Evolutionary conservation across 64 coral and sea anemone genomes (phyloP).

Genomic region (Exaiptasia diaphana): DNA sequence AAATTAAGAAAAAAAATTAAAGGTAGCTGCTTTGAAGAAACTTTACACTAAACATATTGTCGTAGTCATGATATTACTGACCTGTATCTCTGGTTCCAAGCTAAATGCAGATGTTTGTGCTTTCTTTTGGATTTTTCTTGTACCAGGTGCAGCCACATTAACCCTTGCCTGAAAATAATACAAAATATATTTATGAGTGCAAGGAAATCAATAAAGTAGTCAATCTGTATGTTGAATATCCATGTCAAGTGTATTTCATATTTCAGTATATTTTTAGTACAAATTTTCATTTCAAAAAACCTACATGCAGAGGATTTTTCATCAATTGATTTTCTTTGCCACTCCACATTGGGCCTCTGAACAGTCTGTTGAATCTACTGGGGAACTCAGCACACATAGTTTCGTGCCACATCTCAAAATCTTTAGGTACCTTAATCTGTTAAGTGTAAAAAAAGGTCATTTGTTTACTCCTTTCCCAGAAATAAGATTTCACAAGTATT

Average conservation of each 20-base stretch:
- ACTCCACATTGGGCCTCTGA: conserved; percentile 71
- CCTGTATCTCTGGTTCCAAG: conserved; percentile 39
- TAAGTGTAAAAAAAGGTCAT: conserved; percentile 17
- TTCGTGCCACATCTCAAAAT: conserved; percentile 48
- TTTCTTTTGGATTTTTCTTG: conserved; percentile 22
- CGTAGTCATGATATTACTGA: too few species aligned
- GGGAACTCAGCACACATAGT: conserved; percentile 68
- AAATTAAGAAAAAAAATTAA: too few species aligned
- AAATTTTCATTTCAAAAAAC: too few species aligned
- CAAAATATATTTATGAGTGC: too few species aligned
- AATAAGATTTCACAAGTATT: not conserved
- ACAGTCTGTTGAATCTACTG: conserved; percentile 39
- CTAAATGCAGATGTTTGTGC: conserved; percentile 14
- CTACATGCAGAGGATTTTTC: conserved; percentile 33
- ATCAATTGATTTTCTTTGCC: not conserved
- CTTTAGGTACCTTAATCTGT: conserved; percentile 23
- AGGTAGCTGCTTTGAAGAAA: too few species aligned
- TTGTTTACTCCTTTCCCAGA: not conserved
- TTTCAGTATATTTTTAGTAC: too few species aligned
- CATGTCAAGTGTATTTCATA: too few species aligned
- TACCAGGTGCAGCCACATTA: conserved; percentile 61
- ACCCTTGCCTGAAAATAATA: conserved; percentile 22
- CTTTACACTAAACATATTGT: too few species aligned
- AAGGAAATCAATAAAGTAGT: too few species aligned
- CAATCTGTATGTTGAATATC: too few species aligned